Conservation (phyloP, 2,113 vertebrate species). For the Atractosteus spatula region DNA sequence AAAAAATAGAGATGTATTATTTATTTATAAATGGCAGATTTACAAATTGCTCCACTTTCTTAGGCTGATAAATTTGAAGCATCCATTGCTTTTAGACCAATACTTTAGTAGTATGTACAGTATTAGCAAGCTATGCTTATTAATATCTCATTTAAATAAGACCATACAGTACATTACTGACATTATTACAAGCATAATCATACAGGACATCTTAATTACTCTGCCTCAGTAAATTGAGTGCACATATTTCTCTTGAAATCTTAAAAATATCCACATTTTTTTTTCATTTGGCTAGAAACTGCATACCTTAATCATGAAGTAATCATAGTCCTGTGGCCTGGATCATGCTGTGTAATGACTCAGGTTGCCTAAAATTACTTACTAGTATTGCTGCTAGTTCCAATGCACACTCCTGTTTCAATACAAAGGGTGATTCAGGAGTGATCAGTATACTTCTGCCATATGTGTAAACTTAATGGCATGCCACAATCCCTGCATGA, state of each 20-base stretch:
- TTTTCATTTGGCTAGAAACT: neutral
- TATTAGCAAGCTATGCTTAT: too few species aligned
- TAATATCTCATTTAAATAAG: too few species aligned
- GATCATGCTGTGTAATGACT: neutral
- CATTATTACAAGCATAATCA: neutral
- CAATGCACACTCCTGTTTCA: neutral
- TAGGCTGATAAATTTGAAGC: slow-evolving; percentile 43
- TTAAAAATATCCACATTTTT: too few species aligned
- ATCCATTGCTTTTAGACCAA: slow-evolving; percentile 47
- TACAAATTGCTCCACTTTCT: slow-evolving; percentile 57
- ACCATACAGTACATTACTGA: too few species aligned
- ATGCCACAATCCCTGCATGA: neutral
- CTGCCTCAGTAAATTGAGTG: too few species aligned
- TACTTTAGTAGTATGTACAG: slow-evolving; percentile 22
- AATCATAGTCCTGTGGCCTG: neutral
- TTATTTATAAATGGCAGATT: neutral
- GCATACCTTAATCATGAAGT: neutral
- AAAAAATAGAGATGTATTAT: too few species aligned
- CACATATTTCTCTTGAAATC: too few species aligned
- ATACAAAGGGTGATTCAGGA: slow-evolving; percentile 13
- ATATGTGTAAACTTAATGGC: neutral
- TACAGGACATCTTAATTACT: neutral
- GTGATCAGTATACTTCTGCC: neutral
- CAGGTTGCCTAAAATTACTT: too few species aligned
- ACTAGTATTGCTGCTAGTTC: neutral